Base-by-base conservation (phyloP, 2,888 invertebrate species). In the Philonicus albiceps region DNA sequence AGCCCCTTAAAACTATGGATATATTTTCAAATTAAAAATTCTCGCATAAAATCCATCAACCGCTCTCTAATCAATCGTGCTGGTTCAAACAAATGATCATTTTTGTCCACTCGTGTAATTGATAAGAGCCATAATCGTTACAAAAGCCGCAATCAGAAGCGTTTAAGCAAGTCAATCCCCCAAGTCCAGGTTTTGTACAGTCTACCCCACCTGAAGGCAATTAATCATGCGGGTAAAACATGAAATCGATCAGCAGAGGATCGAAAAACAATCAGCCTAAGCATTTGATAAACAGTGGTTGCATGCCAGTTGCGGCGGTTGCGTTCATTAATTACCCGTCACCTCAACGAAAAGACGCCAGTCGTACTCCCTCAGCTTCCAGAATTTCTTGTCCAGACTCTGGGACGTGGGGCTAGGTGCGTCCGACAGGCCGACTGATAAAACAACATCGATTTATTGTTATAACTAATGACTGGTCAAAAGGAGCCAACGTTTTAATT, bases 271-370 rank as follows among this genome's bases (percentile, higher is more conserved):
- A 87, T 87, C 87, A 86, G 86, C 85, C 34, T 81, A 78, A 85
- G 86, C 80, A 86, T 87, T 86, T 86, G 86, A 87, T 85, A 86
- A 87, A 87, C 87, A 87, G 87, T 87, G 87, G 87, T 87, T 86
- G 85, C 85, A 87, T 72, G 87, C 80, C 87, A 87, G 86, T 73
- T 84, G 80, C 64, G 49, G 64, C 73, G 87, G 84, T 72, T 85
- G 80, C 73, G 72, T 86, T 87, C 87, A 87, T 87, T 87, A 87
- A 87, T 87, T 87, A 86, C 80, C 81, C 73, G 74, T 43, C 85
- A 85, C 72, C 85, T 85, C 31, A 4, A 40, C 85, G n/a, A 13
- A 40, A 31, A 74, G 85, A 43, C 72, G 64, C 83, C 64, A 72
- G 5, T 83, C 55, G 34, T 37, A 84, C 84, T 84, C 72, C 84